Conservation (phyloP, 53 echinoderm and acorn worm species). For the Crossaster papposus region DNA sequence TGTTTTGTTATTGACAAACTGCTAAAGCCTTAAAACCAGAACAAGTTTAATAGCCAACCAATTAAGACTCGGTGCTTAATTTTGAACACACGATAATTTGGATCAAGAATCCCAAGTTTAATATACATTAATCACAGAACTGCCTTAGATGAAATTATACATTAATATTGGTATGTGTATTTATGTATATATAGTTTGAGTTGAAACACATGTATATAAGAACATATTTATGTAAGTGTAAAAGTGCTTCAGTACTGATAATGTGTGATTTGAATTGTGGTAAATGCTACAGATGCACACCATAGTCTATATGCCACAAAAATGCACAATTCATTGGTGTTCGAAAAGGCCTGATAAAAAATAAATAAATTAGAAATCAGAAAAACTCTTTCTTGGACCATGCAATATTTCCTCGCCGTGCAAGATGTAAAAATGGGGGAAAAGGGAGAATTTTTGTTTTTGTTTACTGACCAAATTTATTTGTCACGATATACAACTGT, state of each 20-base stretch:
- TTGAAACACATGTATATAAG: neutral
- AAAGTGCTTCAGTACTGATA: neutral
- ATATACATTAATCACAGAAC: constrained; percentile 7
- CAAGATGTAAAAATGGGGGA: no score
- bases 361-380: no score
- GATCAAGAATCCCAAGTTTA: neutral
- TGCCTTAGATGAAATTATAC: neutral
- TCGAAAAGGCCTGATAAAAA: no score
- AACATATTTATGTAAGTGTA: neutral
- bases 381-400: no score
- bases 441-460: no score
- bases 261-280: neutral
- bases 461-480: no score
- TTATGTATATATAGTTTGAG: constrained; percentile 14
- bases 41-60: neutral
- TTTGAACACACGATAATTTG: neutral
- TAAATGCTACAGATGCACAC: neutral
- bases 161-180: neutral
- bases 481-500: no score
- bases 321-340: neutral
- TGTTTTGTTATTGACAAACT: neutral
- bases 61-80: neutral
- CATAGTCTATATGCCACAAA: neutral
- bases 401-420: no score
- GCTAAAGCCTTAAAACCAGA: neutral